These are phyloP conservation scores for Cyrtodaria siliqua DNA, from an alignment of 2,888 invertebrate genomes.

Conservation along the genomic window DNA sequence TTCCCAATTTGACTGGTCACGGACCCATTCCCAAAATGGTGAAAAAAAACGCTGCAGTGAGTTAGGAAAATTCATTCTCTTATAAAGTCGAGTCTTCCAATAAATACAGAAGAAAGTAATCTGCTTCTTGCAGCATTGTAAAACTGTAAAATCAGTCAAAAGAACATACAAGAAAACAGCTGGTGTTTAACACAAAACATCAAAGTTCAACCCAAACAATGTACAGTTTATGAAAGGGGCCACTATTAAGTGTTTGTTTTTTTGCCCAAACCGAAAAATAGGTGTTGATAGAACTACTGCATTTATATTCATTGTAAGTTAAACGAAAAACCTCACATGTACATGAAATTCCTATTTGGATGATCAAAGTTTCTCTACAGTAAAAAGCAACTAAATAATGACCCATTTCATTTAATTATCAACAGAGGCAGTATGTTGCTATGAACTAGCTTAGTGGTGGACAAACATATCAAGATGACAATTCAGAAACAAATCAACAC, in stretches of 20 bases:
- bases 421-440: not conserved
- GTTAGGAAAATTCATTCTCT: too few relatives aligned
- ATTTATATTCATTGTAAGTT: too few relatives aligned
- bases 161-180: not conserved
- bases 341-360: too few relatives aligned
- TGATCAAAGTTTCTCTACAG: not conserved
- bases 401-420: not conserved
- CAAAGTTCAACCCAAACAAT: constrained; percentile 43
- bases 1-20: too few relatives aligned
- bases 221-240: too few relatives aligned
- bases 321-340: too few relatives aligned
- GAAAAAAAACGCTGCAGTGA: too few relatives aligned
- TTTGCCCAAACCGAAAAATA: too few relatives aligned
- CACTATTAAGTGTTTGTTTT: too few relatives aligned
- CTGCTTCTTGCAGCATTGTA: constrained; percentile 50
- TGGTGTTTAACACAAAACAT: constrained; percentile 10
- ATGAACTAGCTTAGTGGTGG: not conserved
- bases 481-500: constrained; percentile 2
- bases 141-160: constrained; percentile 17
- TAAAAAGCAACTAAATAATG: not conserved
- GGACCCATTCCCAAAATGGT: too few relatives aligned
- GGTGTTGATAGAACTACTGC: too few relatives aligned
- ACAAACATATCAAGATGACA: too few relatives aligned
- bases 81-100: not conserved
- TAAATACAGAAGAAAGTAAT: not conserved